Conservation (phyloP, 2,113 vertebrate genomes). For the Campylorhamphus procurvoides region DNA sequence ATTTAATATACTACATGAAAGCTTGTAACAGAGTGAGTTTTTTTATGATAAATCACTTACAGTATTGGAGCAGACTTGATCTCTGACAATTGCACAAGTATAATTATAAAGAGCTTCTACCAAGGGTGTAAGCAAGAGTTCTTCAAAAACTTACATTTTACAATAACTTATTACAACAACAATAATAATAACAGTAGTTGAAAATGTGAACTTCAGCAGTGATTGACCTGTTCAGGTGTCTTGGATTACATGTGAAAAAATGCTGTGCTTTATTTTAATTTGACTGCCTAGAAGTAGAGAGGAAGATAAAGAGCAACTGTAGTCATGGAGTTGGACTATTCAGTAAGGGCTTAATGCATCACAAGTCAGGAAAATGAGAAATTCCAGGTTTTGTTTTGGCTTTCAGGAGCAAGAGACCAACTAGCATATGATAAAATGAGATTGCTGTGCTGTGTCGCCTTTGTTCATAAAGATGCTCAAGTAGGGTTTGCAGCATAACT, state of each 20-base stretch:
- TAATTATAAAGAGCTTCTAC: background rate
- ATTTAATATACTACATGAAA: background rate
- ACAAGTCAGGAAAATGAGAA: background rate
- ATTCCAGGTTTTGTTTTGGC: background rate
- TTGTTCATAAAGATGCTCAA: background rate
- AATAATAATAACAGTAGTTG: background rate
- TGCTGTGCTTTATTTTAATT: background rate
- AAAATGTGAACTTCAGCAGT: background rate
- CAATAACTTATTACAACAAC: no score
- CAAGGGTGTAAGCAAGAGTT: background rate
- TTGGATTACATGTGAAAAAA: background rate
- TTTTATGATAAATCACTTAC: background rate
- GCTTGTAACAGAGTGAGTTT: background rate
- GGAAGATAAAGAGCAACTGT: background rate
- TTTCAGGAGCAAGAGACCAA: background rate
- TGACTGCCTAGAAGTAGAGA: background rate
- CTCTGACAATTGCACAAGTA: background rate
- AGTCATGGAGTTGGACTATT: background rate
- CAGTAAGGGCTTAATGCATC: background rate
- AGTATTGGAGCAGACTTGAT: background rate
- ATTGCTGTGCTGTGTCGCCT: fast-evolving
- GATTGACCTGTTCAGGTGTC: background rate
- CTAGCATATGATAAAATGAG: background rate
- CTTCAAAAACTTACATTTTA: background rate
- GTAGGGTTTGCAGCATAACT: background rate